phyloP scores from a whole-genome alignment of 2,113 vertebrate species.

The Seriola quinqueradiata region DNA sequence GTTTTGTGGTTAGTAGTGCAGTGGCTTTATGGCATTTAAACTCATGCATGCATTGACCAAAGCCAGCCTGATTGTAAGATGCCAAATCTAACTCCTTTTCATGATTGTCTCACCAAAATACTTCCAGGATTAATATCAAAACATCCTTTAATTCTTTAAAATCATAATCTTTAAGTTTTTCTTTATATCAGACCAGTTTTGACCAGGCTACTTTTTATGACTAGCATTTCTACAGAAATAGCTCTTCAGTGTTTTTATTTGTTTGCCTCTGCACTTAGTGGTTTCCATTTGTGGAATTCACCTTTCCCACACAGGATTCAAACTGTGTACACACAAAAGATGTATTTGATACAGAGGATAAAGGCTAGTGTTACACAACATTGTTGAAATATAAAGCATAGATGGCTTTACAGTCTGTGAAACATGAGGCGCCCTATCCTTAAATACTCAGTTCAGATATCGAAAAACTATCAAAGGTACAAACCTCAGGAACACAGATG shows the following conservation, averaged over 20 bases:
- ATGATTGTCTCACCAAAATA: not conserved
- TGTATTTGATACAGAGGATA: not conserved
- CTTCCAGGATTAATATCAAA: not conserved
- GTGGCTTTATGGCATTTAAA: conserved; percentile 1
- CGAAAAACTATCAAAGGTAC: too few relatives aligned
- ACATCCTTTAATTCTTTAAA: not conserved
- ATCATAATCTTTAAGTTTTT: not conserved
- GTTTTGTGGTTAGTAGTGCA: conserved; percentile 1
- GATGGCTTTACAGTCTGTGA: too few relatives aligned
- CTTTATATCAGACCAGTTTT: not conserved
- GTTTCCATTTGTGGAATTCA: not conserved
- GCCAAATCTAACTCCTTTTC: not conserved
- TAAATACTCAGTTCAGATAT: too few relatives aligned
- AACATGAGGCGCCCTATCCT: too few relatives aligned
- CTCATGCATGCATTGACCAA: too few relatives aligned
- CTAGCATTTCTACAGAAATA: too few relatives aligned
- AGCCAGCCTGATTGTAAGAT: not conserved
- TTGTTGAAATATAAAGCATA: too few relatives aligned
- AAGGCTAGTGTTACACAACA: not conserved
- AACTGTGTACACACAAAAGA: not conserved
- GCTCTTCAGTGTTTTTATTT: not conserved
- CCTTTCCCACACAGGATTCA: not conserved
- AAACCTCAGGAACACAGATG: too few relatives aligned
- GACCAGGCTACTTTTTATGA: not conserved
- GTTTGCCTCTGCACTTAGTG: not conserved